Evolutionary conservation across 2,113 vertebrate genomes (phyloP), one percentile per base, ranked within the genome.

Genomic region (Vulpes ferrilata): DNA sequence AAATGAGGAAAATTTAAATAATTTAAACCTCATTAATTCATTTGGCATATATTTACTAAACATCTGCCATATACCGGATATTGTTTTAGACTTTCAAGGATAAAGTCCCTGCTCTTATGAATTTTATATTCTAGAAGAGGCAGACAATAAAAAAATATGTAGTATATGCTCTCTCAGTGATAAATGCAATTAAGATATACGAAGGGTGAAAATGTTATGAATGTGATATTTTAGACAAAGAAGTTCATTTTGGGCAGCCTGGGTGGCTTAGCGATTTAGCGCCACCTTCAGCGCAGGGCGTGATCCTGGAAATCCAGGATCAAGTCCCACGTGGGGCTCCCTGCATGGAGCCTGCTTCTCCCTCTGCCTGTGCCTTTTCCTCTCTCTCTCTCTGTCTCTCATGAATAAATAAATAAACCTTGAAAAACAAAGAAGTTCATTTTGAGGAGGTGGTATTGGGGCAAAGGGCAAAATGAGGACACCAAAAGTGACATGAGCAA

Each of bases 31-130:
- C 13, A 64, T 64, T 84, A 10, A 62, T 92, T 62, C 43, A 83
- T 51, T 79, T 30, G 67, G 20, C 57, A 87, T 67, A 79, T 74
- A 87, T 93, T 30, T 62, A 35, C 23, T 32, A 43, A 71, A 71
- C 22, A 30, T 38, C 16, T 62, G 43, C n/a, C 17, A 93, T 67
- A 6, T 80, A 25, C 48, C 60, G 48, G 32, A 12, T 87, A 87
- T 48, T 76, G 13, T 87, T 93, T 93, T 87, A 79, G 83, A 87
- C 51, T 87, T 80, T 80, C n/a, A n/a, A n/a, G 35, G 59, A 79
- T n/a, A 79, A 69, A 87, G 35, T 93, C 23, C 23, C 19, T 85
- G 23, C n/a, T 76, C 32, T 74, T n/a, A 23, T 55, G 20, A 25
- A 78, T 2, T 79, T 87, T 67, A 55, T 93, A 76, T 55, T 76